Evolutionary conservation across 2,888 invertebrate genomes (phyloP).

Genomic region (Eledona agricola): DNA sequence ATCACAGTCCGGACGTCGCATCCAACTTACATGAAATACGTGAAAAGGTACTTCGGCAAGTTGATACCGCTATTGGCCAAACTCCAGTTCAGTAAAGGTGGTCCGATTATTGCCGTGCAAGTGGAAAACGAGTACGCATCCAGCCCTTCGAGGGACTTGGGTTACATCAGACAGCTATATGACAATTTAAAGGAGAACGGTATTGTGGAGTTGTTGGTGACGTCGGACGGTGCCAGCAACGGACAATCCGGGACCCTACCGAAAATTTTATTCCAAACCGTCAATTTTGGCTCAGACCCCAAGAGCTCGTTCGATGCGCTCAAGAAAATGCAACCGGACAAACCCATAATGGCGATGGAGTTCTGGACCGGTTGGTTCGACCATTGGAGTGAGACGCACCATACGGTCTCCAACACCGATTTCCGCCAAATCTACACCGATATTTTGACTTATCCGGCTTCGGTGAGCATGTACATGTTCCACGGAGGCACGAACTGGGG

Average conservation of each 20-base stretch:
- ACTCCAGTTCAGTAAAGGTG: slow-evolving; percentile 71
- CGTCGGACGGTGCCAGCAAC: slow-evolving; percentile 60
- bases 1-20: slow-evolving; percentile 61
- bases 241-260: slow-evolving; percentile 46
- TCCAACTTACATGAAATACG: slow-evolving; percentile 61
- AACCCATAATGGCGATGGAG: slow-evolving; percentile 67
- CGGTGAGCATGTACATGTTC: slow-evolving; percentile 92
- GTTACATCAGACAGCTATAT: slow-evolving; percentile 61
- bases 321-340: slow-evolving; percentile 61
- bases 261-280: slow-evolving; percentile 61
- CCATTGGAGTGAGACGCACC: slow-evolving; percentile 62
- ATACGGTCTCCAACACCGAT: slow-evolving; percentile 41
- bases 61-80: slow-evolving; percentile 64
- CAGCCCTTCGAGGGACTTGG: slow-evolving; percentile 48
- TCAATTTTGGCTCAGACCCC: slow-evolving; percentile 64
- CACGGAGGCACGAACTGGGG: slow-evolving; percentile 89
- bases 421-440: slow-evolving; percentile 44
- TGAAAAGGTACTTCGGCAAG: slow-evolving; percentile 63
- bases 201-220: slow-evolving; percentile 64
- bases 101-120: slow-evolving; percentile 36
- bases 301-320: slow-evolving; percentile 60
- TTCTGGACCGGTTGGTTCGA: slow-evolving; percentile 71
- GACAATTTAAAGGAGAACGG: slow-evolving; percentile 57
- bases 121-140: slow-evolving; percentile 94
- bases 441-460: slow-evolving; percentile 60